A percentile compares a stretch with the other conserved stretches of the same genome.
Evolutionary conservation across 2,797 vertebrate species (phyloP).

Genomic region (Falco columbarius): DNA sequence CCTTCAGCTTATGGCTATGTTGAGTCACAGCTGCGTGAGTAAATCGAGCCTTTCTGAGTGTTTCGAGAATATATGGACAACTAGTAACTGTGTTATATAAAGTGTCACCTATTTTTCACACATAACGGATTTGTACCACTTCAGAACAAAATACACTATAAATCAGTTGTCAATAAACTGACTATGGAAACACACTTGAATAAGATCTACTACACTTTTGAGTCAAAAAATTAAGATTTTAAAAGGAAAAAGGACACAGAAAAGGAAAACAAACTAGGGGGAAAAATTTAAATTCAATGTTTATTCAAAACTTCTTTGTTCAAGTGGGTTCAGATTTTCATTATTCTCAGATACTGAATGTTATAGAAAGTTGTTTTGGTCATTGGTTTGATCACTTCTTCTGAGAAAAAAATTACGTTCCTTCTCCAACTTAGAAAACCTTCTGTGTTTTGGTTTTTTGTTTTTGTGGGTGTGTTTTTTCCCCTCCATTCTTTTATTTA

Average conservation of each 20-base stretch:
- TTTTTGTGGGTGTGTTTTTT: background rate
- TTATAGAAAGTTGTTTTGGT: background rate
- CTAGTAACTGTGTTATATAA: background rate
- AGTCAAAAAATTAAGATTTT: background rate
- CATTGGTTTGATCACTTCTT: background rate
- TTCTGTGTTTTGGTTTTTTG: background rate
- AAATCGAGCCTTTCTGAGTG: background rate
- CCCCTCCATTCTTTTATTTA: background rate
- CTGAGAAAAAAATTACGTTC: background rate
- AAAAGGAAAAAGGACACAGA: background rate
- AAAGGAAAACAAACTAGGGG: background rate
- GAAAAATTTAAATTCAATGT: background rate
- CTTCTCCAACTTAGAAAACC: background rate
- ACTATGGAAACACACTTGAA: background rate
- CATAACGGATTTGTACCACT: background rate
- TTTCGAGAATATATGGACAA: background rate
- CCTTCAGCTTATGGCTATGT: background rate
- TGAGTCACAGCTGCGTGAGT: background rate
- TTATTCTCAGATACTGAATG: background rate
- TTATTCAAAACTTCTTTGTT: background rate
- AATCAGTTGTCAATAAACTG: background rate
- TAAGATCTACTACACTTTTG: background rate
- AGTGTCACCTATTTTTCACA: background rate
- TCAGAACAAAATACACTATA: background rate
- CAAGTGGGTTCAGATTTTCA: background rate